Conservation (phyloP, 2,113 vertebrate genomes). For the Passer montanus region DNA sequence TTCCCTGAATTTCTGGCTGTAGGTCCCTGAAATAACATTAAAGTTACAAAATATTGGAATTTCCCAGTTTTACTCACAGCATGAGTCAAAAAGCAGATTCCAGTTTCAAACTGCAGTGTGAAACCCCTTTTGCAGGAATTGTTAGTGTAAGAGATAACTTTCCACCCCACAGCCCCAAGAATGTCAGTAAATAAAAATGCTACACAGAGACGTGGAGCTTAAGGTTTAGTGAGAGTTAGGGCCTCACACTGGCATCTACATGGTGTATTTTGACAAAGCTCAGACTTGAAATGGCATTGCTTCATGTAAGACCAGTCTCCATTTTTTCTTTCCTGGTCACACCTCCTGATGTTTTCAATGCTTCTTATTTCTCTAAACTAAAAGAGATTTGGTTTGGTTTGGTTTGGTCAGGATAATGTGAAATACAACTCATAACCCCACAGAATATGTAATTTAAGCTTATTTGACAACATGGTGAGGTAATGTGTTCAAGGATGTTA, state of each 20-base stretch:
- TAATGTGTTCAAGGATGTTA: not conserved
- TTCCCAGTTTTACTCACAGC: not conserved
- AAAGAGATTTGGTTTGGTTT: not conserved
- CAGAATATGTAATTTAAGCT: not conserved
- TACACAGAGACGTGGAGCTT: not conserved
- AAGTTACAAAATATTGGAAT: conserved; percentile 16
- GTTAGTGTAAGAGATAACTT: not conserved
- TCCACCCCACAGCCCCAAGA: not conserved
- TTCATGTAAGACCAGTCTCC: not conserved
- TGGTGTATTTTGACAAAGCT: not conserved
- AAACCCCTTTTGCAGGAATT: not conserved
- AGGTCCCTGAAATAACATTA: not conserved
- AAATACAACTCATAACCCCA: not conserved
- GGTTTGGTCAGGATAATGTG: not conserved
- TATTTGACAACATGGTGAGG: not conserved
- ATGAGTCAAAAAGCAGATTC: conserved; percentile 18
- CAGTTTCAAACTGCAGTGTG: not conserved
- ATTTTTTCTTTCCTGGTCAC: not conserved
- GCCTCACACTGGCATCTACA: not conserved
- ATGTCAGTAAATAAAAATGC: not conserved
- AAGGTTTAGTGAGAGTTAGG: not conserved
- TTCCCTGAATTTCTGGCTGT: conserved; percentile 10
- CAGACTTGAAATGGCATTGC: not conserved
- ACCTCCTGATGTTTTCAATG: not conserved
- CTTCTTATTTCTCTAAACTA: not conserved